A percentile compares a stretch with the other conserved stretches of the same genome.
Conservation (phyloP, 1,140 invertebrate species). For the Alviniconcha marisindica region DNA sequence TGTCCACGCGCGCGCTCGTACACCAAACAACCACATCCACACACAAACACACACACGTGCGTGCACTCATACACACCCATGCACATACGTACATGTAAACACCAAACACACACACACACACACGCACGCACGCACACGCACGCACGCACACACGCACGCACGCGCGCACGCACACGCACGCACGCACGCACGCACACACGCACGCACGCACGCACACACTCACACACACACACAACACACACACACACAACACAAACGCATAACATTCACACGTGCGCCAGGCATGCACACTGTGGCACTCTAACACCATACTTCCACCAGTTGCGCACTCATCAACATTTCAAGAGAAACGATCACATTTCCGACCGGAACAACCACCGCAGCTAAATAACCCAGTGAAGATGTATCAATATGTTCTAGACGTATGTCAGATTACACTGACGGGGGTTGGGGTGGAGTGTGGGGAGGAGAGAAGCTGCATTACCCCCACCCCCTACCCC, state of each 20-base stretch:
- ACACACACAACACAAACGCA: too few species aligned
- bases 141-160: slow-evolving; percentile 15
- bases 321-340: not conserved
- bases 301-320: slow-evolving; percentile 2
- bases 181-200: slow-evolving; percentile 1
- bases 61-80: not conserved
- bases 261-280: too few species aligned
- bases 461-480: too few species aligned
- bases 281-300: too few species aligned
- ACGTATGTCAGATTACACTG: too few species aligned
- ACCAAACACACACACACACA: not conserved
- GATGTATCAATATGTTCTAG: not conserved
- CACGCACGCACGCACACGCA: not conserved
- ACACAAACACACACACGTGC: not conserved
- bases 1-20: too few species aligned
- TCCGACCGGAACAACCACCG: not conserved
- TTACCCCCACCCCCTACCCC: too few species aligned
- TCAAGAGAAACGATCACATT: not conserved
- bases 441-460: too few species aligned
- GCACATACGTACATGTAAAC: not conserved
- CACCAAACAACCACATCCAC: not conserved
- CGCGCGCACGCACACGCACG: not conserved
- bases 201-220: slow-evolving; percentile 28
- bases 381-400: not conserved
- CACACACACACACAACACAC: slow-evolving; percentile 35